Conservation (phyloP, 2,113 vertebrate species). For the Bufo gargarizans region DNA sequence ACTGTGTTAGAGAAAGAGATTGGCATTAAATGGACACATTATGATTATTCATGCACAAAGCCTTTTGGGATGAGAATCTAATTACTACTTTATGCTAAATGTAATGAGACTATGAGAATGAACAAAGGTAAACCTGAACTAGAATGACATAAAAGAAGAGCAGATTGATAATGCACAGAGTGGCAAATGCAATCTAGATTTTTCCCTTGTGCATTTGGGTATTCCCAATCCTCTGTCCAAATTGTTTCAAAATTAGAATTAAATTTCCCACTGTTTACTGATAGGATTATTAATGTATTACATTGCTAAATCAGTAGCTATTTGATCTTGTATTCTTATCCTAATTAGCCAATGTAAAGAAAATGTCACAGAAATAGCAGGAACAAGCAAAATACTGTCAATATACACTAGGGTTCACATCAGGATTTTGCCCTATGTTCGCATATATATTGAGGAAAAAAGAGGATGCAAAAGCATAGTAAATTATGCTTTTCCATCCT, state of each 20-base stretch:
- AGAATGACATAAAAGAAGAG: constrained; percentile 27
- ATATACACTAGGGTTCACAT: background rate
- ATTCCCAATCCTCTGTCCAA: constrained; percentile 4
- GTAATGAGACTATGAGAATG: constrained; percentile 47
- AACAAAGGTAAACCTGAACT: constrained; percentile 37
- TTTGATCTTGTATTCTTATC: background rate
- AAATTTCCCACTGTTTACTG: constrained; percentile 22
- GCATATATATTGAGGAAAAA: too few species aligned
- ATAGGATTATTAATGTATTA: constrained; percentile 8
- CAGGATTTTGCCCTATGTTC: too few species aligned
- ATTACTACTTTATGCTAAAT: constrained; percentile 53
- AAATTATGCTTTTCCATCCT: too few species aligned
- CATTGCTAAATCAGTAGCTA: background rate
- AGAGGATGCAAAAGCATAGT: too few species aligned
- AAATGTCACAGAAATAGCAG: background rate
- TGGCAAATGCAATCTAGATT: constrained; percentile 1
- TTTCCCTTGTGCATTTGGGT: background rate
- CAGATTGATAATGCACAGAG: background rate
- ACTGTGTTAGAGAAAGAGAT: constrained; percentile 54
- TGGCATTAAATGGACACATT: constrained; percentile 60
- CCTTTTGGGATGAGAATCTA: constrained; percentile 53
- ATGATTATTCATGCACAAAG: constrained; percentile 56
- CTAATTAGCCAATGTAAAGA: constrained; percentile 13
- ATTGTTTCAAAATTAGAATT: constrained; percentile 16
- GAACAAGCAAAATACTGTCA: background rate